Evolutionary conservation across 1,140 invertebrate species (phyloP).

Genomic region (Drosophila dunni): DNA sequence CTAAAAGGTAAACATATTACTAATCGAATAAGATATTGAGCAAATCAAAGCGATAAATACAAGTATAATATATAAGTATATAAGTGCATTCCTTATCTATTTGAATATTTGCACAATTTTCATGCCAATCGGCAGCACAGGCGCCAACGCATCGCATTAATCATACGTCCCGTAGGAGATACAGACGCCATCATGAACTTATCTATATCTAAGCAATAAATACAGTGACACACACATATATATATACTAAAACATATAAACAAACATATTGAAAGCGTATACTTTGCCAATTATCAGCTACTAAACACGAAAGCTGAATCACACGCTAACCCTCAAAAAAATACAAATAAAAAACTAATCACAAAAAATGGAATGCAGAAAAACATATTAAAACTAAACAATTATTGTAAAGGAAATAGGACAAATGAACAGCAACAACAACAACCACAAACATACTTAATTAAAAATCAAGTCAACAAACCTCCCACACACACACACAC

Average conservation of each 20-base stretch:
- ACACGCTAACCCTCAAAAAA: conserved; percentile 39
- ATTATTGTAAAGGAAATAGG: conserved; percentile 47
- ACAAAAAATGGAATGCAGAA: conserved; percentile 32
- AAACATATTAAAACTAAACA: conserved; percentile 12
- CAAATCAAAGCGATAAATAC: no score
- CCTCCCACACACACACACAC: conserved; percentile 59
- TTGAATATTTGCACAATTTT: not conserved
- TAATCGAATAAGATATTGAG: no score
- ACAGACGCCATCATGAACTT: conserved; percentile 1
- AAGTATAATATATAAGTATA: not conserved
- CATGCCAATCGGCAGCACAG: conserved; percentile 29
- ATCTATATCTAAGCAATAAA: conserved; percentile 30
- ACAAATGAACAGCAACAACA: conserved; percentile 20
- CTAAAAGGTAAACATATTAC: no score
- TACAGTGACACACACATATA: conserved; percentile 2
- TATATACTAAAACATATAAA: conserved; percentile 16
- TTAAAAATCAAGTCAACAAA: conserved; percentile 69
- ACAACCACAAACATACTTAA: conserved; percentile 60
- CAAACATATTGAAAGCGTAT: conserved; percentile 24
- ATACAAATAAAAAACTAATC: not conserved
- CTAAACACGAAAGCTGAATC: conserved; percentile 63
- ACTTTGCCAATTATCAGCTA: conserved; percentile 28
- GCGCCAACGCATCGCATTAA: conserved; percentile 55
- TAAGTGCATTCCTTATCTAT: conserved; percentile 9
- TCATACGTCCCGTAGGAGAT: conserved; percentile 32